These are phyloP conservation scores for Heterochromis multidens DNA, from an alignment of 2,113 vertebrate species.

Conservation along the genomic window DNA sequence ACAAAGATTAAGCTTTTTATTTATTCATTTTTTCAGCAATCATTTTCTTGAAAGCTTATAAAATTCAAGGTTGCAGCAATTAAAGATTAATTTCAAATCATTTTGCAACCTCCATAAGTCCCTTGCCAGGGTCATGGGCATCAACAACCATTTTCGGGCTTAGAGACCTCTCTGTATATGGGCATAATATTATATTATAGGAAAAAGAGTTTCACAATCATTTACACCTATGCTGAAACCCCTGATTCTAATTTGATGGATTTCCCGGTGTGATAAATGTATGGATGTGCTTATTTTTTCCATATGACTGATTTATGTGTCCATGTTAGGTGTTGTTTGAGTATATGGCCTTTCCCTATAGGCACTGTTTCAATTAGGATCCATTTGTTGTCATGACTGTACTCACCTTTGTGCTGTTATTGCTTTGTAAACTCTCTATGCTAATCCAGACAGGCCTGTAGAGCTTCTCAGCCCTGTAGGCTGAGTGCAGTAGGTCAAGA, in stretches of 20 bases:
- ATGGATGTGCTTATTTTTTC: too few species aligned
- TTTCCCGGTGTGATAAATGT: neutral
- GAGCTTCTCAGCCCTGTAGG: slow-evolving; percentile 60
- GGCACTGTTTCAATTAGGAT: neutral
- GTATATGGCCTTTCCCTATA: neutral
- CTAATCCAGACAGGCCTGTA: slow-evolving; percentile 77
- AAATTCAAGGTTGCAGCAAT: neutral
- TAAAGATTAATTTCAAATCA: neutral
- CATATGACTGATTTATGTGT: too few species aligned
- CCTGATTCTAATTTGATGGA: neutral
- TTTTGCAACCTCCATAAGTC: too few species aligned
- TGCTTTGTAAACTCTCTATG: slow-evolving; percentile 64
- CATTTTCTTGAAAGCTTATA: neutral
- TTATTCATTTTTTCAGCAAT: too few species aligned
- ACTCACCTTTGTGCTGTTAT: slow-evolving; percentile 46
- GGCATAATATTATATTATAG: too few species aligned
- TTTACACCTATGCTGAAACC: neutral
- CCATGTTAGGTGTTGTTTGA: too few species aligned
- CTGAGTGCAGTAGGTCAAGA: slow-evolving; percentile 57
- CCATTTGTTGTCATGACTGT: neutral
- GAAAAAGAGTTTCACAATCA: neutral
- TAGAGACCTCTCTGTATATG: too few species aligned
- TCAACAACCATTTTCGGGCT: too few species aligned
- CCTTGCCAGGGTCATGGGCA: too few species aligned
- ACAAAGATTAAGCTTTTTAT: neutral